Conservation (phyloP, 2,113 vertebrate genomes). For the Sturnus vulgaris region DNA sequence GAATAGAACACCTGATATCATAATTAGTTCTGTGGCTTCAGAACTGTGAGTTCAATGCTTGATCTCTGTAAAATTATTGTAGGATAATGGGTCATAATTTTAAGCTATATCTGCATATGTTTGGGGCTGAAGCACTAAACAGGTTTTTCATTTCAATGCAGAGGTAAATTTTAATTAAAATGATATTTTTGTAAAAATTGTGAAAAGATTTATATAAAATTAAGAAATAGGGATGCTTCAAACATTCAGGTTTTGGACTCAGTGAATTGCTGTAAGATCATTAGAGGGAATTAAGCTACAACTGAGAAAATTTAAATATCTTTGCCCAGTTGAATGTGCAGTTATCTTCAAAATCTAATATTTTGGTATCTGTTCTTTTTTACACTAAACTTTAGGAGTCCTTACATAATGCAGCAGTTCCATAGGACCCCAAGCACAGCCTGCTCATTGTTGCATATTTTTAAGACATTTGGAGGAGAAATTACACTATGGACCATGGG, state of each 20-base stretch:
- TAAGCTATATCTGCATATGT: neutral
- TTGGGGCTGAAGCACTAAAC: neutral
- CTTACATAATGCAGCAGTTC: neutral
- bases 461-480: neutral
- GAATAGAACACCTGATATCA: neutral
- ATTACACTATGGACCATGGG: too few relatives aligned
- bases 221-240: neutral
- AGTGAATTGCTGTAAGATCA: neutral
- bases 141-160: neutral
- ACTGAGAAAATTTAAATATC: neutral
- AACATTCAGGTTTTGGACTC: neutral
- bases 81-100: neutral
- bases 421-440: fast-evolving
- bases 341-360: neutral
- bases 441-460: neutral
- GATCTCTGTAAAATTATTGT: neutral
- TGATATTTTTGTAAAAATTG: neutral
- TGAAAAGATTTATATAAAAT: neutral
- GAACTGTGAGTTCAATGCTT: neutral
- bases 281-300: neutral
- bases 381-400: fast-evolving
- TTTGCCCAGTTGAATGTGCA: neutral
- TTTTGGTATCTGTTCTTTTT: neutral
- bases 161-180: neutral
- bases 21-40: neutral